A percentile compares a stretch with the other conserved stretches of the same genome.
phyloP scores from a whole-genome alignment of 53 echinoderm and acorn worm genomes.

The Holothuria leucospilota region DNA sequence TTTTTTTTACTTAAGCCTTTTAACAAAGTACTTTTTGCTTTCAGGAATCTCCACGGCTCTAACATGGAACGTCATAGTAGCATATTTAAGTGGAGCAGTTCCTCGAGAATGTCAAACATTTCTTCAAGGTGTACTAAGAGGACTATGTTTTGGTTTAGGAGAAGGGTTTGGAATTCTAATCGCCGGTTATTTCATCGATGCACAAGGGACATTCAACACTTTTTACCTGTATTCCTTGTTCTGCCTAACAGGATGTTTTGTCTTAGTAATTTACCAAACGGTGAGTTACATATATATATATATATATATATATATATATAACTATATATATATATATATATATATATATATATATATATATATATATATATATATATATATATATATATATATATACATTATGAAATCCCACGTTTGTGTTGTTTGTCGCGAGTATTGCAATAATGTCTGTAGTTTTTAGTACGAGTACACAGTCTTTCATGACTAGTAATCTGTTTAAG shows the following conservation, averaged over 20 bases:
- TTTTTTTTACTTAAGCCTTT: neutral
- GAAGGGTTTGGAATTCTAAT: slow-evolving; percentile 69
- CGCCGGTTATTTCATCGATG: slow-evolving; percentile 65
- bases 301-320: too few relatives aligned
- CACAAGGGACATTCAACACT: slow-evolving; percentile 64
- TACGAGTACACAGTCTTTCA: too few relatives aligned
- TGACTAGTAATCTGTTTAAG: too few relatives aligned
- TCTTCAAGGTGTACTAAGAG: slow-evolving; percentile 79
- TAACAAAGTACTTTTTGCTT: neutral
- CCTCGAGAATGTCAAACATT: slow-evolving; percentile 74
- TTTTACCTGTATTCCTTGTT: slow-evolving; percentile 66
- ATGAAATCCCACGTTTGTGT: too few relatives aligned
- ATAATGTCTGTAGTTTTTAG: too few relatives aligned
- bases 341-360: too few relatives aligned
- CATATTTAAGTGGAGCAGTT: slow-evolving; percentile 72
- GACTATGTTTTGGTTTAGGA: slow-evolving; percentile 71
- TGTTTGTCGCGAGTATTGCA: too few relatives aligned
- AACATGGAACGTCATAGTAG: slow-evolving; percentile 80
- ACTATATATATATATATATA: too few relatives aligned
- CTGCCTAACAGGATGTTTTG: slow-evolving; percentile 47
- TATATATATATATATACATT: too few relatives aligned
- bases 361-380: too few relatives aligned
- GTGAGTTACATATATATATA: too few relatives aligned
- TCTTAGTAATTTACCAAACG: slow-evolving; percentile 32
- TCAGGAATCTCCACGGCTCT: slow-evolving; percentile 81